phyloP scores from a whole-genome alignment of 23 tunicate species.

The Oikopleura dioica region DNA sequence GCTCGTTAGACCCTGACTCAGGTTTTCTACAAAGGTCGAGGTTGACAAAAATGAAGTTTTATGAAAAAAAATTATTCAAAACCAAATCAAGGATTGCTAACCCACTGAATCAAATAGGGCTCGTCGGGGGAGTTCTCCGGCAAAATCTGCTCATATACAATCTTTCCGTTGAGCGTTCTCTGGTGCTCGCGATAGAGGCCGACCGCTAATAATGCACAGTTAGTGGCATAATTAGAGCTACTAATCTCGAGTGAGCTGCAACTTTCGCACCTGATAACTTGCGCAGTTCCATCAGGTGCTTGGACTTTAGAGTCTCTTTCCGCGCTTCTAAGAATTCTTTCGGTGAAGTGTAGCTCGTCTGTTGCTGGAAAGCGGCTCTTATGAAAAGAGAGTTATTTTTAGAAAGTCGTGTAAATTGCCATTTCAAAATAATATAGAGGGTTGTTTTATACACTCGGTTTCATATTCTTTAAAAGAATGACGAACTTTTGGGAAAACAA shows the following conservation, averaged over 20 bases:
- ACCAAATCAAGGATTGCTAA: not conserved
- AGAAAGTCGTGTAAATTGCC: too few relatives aligned
- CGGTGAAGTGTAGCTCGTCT: not conserved
- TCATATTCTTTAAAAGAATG: too few relatives aligned
- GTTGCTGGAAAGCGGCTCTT: not conserved
- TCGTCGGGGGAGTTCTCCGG: not conserved
- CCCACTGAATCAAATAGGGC: conserved; percentile 7
- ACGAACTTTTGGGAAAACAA: too few relatives aligned
- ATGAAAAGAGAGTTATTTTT: too few relatives aligned
- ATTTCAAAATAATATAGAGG: too few relatives aligned
- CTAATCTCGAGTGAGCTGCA: too few relatives aligned
- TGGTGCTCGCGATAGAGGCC: not conserved
- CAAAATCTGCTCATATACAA: not conserved
- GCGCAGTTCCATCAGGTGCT: not conserved
- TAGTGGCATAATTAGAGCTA: too few relatives aligned
- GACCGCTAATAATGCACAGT: not conserved
- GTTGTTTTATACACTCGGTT: too few relatives aligned
- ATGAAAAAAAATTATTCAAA: too few relatives aligned
- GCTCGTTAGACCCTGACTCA: not conserved
- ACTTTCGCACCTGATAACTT: too few relatives aligned
- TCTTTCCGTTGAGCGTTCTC: not conserved
- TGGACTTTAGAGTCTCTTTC: not conserved
- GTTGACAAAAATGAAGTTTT: not conserved
- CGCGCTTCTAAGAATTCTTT: not conserved
- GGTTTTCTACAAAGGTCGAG: not conserved